These are phyloP conservation scores for Chrysogorgia sp. DNA, from an alignment of 92 coral and sea anemone genomes.

Conservation along the genomic window DNA sequence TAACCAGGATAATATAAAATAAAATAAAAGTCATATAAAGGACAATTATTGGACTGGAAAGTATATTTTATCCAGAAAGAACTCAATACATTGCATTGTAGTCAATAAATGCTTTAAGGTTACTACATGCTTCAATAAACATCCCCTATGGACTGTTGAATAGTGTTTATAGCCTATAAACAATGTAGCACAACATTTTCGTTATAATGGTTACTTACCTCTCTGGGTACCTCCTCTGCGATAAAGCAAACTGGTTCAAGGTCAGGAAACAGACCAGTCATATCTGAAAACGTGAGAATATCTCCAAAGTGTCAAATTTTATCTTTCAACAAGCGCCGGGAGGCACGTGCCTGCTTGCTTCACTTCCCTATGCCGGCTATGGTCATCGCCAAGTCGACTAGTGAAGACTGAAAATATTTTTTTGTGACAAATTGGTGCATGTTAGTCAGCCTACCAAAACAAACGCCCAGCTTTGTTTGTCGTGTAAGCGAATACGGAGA, in stretches of 20 bases:
- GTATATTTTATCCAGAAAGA: neutral
- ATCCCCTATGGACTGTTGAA: neutral
- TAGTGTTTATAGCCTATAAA: neutral
- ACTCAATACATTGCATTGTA: neutral
- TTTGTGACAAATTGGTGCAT: no score
- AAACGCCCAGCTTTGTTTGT: no score
- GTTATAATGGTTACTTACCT: slow-evolving; percentile 15
- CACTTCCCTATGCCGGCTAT: no score
- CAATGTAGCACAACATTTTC: neutral
- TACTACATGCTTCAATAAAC: neutral
- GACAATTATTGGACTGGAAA: neutral
- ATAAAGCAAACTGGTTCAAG: slow-evolving; percentile 47
- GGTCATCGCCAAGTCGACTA: no score
- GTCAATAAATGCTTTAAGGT: neutral
- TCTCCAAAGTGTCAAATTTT: no score
- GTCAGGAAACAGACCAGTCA: slow-evolving; percentile 32
- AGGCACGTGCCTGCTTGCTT: no score
- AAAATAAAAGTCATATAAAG: no score
- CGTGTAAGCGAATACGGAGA: no score
- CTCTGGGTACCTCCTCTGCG: slow-evolving; percentile 29
- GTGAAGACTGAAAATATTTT: no score
- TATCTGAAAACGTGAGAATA: neutral
- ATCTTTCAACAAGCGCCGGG: no score
- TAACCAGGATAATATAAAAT: no score
- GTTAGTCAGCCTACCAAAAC: no score